Percentiles rank a stretch among this genome's conserved stretches.
Evolutionary conservation across 2,888 invertebrate genomes (phyloP).

Genomic region (Cyaniris semiargus): DNA sequence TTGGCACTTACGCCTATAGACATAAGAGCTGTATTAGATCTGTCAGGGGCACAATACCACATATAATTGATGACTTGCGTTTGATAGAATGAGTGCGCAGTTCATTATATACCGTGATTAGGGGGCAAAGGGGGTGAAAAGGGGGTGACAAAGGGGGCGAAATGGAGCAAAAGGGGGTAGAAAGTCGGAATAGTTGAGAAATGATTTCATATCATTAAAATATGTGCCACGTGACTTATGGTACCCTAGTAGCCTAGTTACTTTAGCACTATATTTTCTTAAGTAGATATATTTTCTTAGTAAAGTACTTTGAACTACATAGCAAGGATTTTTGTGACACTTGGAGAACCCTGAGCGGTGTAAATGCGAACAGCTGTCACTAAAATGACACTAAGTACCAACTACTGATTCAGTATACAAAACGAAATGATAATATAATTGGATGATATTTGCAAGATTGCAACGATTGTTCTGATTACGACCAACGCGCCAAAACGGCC

Average conservation of each 20-base stretch:
- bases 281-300: too few relatives aligned
- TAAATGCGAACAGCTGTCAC: too few relatives aligned
- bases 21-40: not conserved
- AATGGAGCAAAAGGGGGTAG: not conserved
- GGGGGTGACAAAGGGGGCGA: not conserved
- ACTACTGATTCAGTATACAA: too few relatives aligned
- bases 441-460: too few relatives aligned
- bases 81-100: constrained; percentile 14
- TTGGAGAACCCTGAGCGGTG: too few relatives aligned
- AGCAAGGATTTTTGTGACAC: too few relatives aligned
- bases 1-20: not conserved
- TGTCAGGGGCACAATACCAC: constrained; percentile 14
- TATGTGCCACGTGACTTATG: not conserved
- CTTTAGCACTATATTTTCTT: not conserved
- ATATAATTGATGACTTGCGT: constrained; percentile 29
- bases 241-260: not conserved
- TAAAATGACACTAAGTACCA: too few relatives aligned
- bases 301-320: too few relatives aligned
- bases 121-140: not conserved
- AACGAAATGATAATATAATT: too few relatives aligned
- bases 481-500: too few relatives aligned
- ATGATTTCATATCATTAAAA: constrained; percentile 12
- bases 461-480: too few relatives aligned
- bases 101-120: constrained; percentile 27
- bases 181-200: constrained; percentile 5